Conservation (phyloP, 2,888 invertebrate species). For the Dolichopus griseipennis region DNA sequence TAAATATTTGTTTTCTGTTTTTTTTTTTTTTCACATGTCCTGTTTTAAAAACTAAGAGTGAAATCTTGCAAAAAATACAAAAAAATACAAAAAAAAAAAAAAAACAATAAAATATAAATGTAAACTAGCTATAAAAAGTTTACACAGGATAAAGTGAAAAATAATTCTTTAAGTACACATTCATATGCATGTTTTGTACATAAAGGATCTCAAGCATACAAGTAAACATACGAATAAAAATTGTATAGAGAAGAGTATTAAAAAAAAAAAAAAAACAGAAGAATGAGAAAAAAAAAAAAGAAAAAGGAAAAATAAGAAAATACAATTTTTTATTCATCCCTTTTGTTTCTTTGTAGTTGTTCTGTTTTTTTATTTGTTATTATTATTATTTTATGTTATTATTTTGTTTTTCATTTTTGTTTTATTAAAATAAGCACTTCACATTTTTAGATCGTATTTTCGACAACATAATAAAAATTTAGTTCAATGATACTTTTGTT, state of each 20-base stretch:
- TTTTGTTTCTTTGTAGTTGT: neutral
- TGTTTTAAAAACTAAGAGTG: neutral
- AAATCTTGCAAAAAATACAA: constrained; percentile 1
- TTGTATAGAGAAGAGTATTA: neutral
- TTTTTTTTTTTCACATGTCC: too few species aligned
- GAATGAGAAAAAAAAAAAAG: too few species aligned
- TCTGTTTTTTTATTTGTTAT: too few species aligned
- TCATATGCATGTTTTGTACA: neutral
- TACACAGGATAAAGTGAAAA: constrained; percentile 4
- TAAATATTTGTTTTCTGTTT: too few species aligned
- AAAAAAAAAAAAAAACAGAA: neutral
- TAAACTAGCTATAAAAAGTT: neutral
- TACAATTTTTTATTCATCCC: neutral
- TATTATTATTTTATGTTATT: neutral
- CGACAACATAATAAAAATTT: constrained; percentile 6
- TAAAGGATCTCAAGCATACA: too few species aligned
- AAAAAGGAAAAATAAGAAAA: too few species aligned
- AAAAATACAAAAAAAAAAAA: neutral
- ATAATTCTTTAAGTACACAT: neutral
- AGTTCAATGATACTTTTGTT: constrained; percentile 6
- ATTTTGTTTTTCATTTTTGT: neutral
- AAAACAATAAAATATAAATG: neutral
- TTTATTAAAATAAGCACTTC: constrained; percentile 4
- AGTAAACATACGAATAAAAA: too few species aligned
- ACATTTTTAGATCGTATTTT: constrained; percentile 2